Base-by-base conservation (phyloP, 2,797 vertebrate species). In the Adrianichthys oophorus region DNA sequence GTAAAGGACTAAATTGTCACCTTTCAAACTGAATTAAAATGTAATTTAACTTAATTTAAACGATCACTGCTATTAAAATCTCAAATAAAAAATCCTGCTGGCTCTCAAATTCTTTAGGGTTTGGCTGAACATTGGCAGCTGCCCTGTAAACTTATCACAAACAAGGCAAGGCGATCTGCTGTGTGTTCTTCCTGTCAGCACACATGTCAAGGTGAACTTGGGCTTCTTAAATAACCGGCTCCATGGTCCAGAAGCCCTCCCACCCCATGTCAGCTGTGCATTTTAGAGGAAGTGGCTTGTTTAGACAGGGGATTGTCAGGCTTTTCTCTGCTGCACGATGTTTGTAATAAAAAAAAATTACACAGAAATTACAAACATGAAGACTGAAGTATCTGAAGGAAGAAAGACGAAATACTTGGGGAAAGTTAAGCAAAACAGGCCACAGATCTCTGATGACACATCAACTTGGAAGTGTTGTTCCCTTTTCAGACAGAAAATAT, bases 181-280 rank as follows among this genome's bases (percentile, higher is more conserved):
- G 64, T 68, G 69, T 80, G 68, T 85, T 87, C 86, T 91, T 92
- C 91, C 91, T 92, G 90, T 92, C 91, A 91, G 84, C 89, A 79
- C 84, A 83, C 76, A 92, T 80, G 85, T 92, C 91, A 92, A 92
- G 91, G 90, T 92, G 90, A 92, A 92, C 90, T 89, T 89, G 85
- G 80, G 70, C 87, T 82, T 84, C 84, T 91, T 91, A 92, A 92
- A 92, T 92, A 92, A 90, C 89, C 62, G 57, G 48, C 77, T 72
- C 67, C 41, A 41, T 55, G 58, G 86, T 82, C 85, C 61, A 53
- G 59, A 69, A 72, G 7, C 72, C 79, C 48, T 32, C 51, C 42
- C 16, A 3, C 55, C 49, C 45, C 15, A 45, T 14, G 59, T 73
- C 76, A 83, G 73, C 73, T 74, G 70, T 57, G 67, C 55, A 84